phyloP scores from a whole-genome alignment of 2,113 vertebrate species.

The Mirounga angustirostris region DNA sequence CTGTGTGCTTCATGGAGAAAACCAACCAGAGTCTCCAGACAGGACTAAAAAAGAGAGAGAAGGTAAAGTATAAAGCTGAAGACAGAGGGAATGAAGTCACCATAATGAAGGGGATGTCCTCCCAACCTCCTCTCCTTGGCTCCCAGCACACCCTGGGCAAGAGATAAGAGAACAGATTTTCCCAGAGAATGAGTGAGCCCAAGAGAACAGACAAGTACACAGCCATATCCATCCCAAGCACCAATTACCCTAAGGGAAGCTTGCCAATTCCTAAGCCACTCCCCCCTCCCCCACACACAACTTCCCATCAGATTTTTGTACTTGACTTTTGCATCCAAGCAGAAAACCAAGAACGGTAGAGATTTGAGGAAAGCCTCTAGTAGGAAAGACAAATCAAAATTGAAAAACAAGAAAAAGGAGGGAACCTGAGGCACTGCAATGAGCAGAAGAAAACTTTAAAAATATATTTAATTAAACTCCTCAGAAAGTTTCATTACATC shows the following conservation, averaged over 20 bases:
- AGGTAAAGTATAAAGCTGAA: neutral
- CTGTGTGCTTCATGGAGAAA: neutral
- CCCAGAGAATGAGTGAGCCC: neutral
- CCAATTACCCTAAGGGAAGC: neutral
- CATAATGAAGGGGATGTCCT: neutral
- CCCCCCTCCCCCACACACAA: too few species aligned
- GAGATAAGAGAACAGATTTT: neutral
- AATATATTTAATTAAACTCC: neutral
- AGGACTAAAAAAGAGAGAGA: neutral
- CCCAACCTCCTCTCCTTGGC: neutral
- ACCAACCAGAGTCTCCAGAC: rapidly evolving
- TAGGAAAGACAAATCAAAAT: neutral
- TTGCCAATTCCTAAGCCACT: neutral
- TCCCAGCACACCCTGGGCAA: neutral
- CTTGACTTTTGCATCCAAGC: neutral
- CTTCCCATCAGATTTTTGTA: neutral
- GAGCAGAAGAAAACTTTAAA: neutral
- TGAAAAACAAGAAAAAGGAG: neutral
- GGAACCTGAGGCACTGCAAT: neutral
- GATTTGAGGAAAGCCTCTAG: neutral
- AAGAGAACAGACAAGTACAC: neutral
- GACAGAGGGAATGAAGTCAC: neutral
- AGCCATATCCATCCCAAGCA: neutral
- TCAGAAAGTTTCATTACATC: neutral
- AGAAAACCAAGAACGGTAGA: neutral